Base-by-base conservation (phyloP, 1,140 invertebrate species). In the Polypedilum pembai region DNA sequence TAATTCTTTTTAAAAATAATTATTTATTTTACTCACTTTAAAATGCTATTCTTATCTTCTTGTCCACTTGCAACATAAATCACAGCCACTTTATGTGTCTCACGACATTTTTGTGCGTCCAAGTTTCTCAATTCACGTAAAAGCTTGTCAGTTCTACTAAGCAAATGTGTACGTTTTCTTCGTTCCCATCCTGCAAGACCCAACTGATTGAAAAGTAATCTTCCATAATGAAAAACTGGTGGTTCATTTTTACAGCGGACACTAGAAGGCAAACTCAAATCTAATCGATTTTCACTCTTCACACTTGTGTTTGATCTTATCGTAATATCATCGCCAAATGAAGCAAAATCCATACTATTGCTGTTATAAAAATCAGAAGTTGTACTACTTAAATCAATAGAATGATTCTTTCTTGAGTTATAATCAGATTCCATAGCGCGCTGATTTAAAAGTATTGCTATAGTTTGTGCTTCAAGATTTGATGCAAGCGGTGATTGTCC, bases 51-150 rank as follows among this genome's bases (percentile, higher is more conserved):
- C 80, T 98, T 95, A 77, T 98, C 96, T 83, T 99, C 97, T 81
- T 99, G 98, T 0, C 97, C 97, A 18, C 92, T 90, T 24, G 91
- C 94, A 0, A 99, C 96, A 83, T 98, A 99, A 77, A 99, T 97
- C 1, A 99, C 95, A 8, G 98, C 98, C 79, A 99, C 93, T 85
- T 99, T 99, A 83, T 99, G 98, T 0, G 96, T 98, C 81, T 99
- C 98, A 24, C 98, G 88, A 77, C 93, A 92, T 79, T 88, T 90
- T 83, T 97, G 95, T 76, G 89, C 87, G 81, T 99, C 97, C 18
- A 99, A 85, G 83, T 98, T 95, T 75, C 95, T 89, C 63, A 98
- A 79, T 84, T 99, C 96, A 17, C 96, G 84, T 40, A 98, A 80
- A 73, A 98, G 83, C 75, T 95, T 92, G 77, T 98, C 96, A 78